Evolutionary conservation across 37 sponge, comb jelly and placozoan genomes (phyloP), one percentile per base, ranked within the genome.

Genomic region (Chondrosia reniformis): DNA sequence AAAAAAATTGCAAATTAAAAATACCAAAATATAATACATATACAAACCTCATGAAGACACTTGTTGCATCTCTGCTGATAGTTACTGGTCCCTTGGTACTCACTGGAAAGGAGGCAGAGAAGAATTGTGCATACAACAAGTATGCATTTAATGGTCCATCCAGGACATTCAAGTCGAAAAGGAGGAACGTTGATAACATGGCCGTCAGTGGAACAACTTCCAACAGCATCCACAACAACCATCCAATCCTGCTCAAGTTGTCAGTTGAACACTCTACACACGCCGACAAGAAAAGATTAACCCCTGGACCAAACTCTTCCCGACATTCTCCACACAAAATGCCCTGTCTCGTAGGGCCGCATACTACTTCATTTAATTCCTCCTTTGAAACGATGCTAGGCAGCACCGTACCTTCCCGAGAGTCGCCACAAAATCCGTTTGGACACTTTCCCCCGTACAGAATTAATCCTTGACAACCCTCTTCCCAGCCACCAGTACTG

Each of bases 291-390:
- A 66, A 66, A n/a, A 69, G 72, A 24, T 69, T 69, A 36, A 69
- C 72, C 22, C 72, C 72, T 34, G 72, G 72, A 19, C 72, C 72
- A 69, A 9, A 69, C 3, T 44, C 72, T 17, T 36, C 41, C 39
- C 72, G 38, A 40, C 72, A 69, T 38, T 69, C n/a, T 25, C 72
- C 72, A 40, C 72, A 69, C 24, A 69, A 39, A 39, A 69, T 36
- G 19, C 72, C 72, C 22, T 31, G 39, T 25, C 72, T 36, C 44
- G 72, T 69, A 21, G 4, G 24, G n/a, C 72, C 72, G 42, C 72
- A 69, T n/a, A 69, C 36, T 21, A 69, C 37, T 21, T 21, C 24
- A 7, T 69, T 34, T 21, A 69, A 25, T 40, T 69, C 72, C 43
- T 34, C 43, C n/a, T 7, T 30, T 59, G 61, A 59, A 30, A 25